Evolutionary conservation across 2,888 invertebrate species (phyloP).

Genomic region (Xestoiulus laeticollis): DNA sequence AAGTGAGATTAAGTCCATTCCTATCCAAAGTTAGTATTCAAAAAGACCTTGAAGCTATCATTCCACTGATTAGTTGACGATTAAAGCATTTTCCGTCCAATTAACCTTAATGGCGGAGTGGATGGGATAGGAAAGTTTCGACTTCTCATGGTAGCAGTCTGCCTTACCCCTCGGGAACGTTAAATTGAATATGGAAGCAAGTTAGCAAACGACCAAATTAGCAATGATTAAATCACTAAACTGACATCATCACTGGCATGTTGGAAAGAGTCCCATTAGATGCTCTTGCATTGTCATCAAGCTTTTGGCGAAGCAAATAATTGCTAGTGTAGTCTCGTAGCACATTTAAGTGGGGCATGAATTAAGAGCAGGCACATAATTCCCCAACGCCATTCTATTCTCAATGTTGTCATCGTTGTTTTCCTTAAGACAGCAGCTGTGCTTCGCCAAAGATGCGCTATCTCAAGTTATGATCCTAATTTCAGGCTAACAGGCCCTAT

Average conservation of each 20-base stretch:
- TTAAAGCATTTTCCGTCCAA: constrained; percentile 18
- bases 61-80: not conserved
- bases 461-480: constrained; percentile 34
- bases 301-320: constrained; percentile 31
- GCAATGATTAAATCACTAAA: constrained; percentile 29
- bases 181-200: constrained; percentile 32
- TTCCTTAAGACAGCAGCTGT: constrained; percentile 21
- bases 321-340: constrained; percentile 23
- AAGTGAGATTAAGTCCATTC: not conserved
- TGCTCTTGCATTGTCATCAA: not conserved
- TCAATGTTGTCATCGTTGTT: not conserved
- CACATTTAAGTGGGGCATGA: constrained; percentile 21
- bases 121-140: not conserved
- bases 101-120: constrained; percentile 1
- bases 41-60: not conserved
- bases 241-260: constrained; percentile 28
- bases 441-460: not conserved
- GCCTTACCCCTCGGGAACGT: not conserved
- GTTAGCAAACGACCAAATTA: constrained; percentile 29
- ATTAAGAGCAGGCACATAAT: constrained; percentile 23
- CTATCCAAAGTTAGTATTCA: not conserved
- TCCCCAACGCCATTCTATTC: not conserved
- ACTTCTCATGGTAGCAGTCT: not conserved
- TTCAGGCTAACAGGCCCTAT: constrained; percentile 9
- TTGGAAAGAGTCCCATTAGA: constrained; percentile 8